Evolutionary conservation across 1,140 invertebrate species (phyloP), one percentile per base, ranked within the genome.

Genomic region (Philopotamus ludificatus): DNA sequence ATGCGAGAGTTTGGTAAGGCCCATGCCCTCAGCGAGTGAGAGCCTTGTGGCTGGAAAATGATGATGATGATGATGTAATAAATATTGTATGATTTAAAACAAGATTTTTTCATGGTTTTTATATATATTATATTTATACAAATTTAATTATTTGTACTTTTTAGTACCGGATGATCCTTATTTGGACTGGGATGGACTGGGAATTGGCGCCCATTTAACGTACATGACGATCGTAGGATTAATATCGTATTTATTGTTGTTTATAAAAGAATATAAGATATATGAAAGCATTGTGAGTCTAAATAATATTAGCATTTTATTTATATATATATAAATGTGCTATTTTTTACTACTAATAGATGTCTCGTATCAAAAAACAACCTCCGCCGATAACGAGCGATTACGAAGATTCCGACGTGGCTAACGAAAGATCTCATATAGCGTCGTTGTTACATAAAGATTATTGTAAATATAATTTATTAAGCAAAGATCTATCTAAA

Each of bases 401-500:
- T 0, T 9, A 76, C 4, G 78, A 81, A 45, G 83, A 85, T 64
- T 67, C 71, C 3, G 83, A 84, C 60, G 83, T 84, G 3, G 47
- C 63, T 1, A 70, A 73, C 0, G 83, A 84, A 68, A 51, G 61
- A 42, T 44, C 47, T 12, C 28, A 12, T 82, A 85, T 62, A 65
- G 70, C 3, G 83, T 84, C 58, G 82, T 84, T 2, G 41, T 62
- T 1, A 70, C 73, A 0, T 82, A 84, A 68, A 74, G 73, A 23
- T n/a, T 66, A 15, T 77, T 77, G 64, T 1, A 63, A 76, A 1
- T 74, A 82, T 64, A 78, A 73, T 10, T 71, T 84, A 8, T 73
- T 83, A 0, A 63, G 82, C 1, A 75, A 75, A 53, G 79, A 85
- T 54, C 72, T 90, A 1, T 84, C 84, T 2, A 94, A 93, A 74